Evolutionary conservation across 2,888 invertebrate genomes (phyloP), one percentile per base, ranked within the genome.

Genomic region (Pseudolycoriella hygida): DNA sequence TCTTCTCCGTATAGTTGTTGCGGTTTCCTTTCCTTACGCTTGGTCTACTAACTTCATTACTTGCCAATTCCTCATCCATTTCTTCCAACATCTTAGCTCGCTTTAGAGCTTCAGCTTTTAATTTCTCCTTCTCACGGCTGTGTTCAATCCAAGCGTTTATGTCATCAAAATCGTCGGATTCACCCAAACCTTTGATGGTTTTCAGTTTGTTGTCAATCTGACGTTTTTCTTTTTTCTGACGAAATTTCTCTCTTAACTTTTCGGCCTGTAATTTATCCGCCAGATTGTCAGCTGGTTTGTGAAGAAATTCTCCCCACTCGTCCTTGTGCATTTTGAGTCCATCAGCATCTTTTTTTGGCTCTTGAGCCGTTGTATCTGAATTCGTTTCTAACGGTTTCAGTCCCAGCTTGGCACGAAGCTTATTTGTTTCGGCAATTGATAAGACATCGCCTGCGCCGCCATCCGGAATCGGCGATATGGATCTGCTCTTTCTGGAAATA

Each of bases 41-140:
- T 53, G 84, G 77, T 51, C 84, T 82, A n/a, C 94, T 74, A 42
- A 93, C 68, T 54, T 80, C 83, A 12, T 78, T 75, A 49, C 93
- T 79, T 25, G 93, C 94, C 71, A 96, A 94, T 61, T 87, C 92
- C 52, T 77, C 84, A 66, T 97, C 97, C 72, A 97, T 74, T 66
- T 96, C 92, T 65, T 94, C 90, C 57, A 97, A 64, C 70, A 87
- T 74, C 61, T 89, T 90, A 17, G 92, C 96, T 63, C 85, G 71
- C 64, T 84, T 82, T 15, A 80, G 84, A 1, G 96, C 96, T 55
- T 84, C 80, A 50, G 76, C 76, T 55, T 83, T 89, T 54, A 88
- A 84, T 52, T 79, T 72, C 43, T 83, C 77, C 3, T 82, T 66
- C 43, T 77, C 74, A 11, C 93, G 72, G 52, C 75, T 84, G 56